Evolutionary conservation across 2,797 vertebrate genomes (phyloP).

Genomic region (Clamator glandarius): DNA sequence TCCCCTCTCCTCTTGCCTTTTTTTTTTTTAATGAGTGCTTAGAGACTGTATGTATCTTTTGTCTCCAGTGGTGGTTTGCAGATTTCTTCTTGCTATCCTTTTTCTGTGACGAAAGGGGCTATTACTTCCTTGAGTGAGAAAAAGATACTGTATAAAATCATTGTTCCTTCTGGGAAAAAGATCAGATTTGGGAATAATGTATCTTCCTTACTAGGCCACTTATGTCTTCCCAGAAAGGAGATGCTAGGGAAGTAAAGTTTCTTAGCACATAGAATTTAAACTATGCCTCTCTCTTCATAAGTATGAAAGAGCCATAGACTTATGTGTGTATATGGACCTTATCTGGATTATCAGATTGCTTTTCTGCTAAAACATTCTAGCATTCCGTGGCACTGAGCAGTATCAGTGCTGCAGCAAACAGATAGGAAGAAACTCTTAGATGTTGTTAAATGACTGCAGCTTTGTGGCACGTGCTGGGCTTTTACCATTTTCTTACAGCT

Average conservation of each 20-base stretch:
- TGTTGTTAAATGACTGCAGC: not conserved
- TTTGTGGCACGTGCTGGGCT: not conserved
- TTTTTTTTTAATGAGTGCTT: not conserved
- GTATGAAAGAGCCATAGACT: not conserved
- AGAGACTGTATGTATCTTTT: not conserved
- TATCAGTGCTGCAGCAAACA: not conserved
- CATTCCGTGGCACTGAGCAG: not conserved
- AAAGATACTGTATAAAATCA: not conserved
- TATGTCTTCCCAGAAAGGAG: not conserved
- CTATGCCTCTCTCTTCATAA: not conserved
- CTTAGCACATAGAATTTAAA: not conserved
- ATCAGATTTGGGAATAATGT: not conserved
- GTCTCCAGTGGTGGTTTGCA: not conserved
- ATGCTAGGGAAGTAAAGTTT: not conserved
- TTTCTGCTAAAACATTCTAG: not conserved
- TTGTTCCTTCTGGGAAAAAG: not conserved
- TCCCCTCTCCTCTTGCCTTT: not conserved
- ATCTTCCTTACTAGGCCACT: not conserved
- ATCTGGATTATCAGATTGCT: not conserved
- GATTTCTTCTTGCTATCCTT: not conserved
- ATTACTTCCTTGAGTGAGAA: not conserved
- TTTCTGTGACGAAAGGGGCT: not conserved
- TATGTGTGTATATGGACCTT: not conserved
- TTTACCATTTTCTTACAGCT: conserved; percentile 11
- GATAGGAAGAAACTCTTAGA: not conserved